These are phyloP conservation scores for Muscicapa striata DNA, from an alignment of 2,797 vertebrate species.

Conservation along the genomic window DNA sequence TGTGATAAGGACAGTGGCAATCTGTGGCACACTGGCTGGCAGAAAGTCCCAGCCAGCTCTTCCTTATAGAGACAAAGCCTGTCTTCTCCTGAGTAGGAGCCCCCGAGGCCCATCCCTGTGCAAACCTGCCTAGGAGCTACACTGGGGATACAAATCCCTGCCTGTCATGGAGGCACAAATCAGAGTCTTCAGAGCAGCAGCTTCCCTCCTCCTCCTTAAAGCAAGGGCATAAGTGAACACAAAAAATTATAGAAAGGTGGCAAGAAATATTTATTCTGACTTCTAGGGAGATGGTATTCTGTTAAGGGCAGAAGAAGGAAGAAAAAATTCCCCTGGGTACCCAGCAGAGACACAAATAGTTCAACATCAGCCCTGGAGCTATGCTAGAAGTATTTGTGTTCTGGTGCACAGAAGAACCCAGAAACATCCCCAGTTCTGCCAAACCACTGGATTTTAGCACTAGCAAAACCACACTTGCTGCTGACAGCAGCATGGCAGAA, in stretches of 20 bases:
- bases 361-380: background rate
- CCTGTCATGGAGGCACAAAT: background rate
- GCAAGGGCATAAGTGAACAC: background rate
- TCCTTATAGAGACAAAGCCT: background rate
- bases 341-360: background rate
- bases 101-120: rapidly evolving
- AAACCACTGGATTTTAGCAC: background rate
- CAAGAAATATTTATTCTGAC: background rate
- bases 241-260: background rate
- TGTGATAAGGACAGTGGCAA: background rate
- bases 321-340: background rate
- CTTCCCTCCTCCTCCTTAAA: background rate
- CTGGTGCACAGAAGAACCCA: background rate
- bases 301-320: background rate
- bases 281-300: background rate
- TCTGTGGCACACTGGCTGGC: background rate
- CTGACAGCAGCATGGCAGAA: background rate
- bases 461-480: background rate
- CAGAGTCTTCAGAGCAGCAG: background rate
- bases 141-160: background rate
- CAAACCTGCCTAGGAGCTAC: background rate
- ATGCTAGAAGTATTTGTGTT: background rate
- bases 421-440: background rate
- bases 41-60: background rate
- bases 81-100: background rate